These are phyloP conservation scores for Elephas maximus DNA, from an alignment of 2,113 vertebrate species.

Conservation along the genomic window DNA sequence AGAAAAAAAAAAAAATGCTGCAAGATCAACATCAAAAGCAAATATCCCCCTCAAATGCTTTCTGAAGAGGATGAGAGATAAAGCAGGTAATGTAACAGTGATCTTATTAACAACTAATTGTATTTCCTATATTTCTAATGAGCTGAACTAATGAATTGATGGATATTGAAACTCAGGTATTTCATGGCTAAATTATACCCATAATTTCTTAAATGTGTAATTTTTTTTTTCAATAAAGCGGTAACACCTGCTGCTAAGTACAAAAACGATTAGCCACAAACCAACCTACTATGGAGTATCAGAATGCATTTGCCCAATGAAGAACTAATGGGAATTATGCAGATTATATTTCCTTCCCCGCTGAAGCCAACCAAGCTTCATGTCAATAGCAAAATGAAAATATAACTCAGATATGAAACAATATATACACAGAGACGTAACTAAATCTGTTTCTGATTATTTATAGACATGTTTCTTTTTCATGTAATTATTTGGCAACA, in stretches of 20 bases:
- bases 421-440: constrained; percentile 72
- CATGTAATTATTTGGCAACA: constrained; percentile 78
- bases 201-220: constrained; percentile 80
- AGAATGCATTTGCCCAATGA: constrained; percentile 82
- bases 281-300: constrained; percentile 83
- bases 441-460: constrained; percentile 81
- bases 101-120: constrained; percentile 10
- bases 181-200: constrained; percentile 76
- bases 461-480: constrained; percentile 83
- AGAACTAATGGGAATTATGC: constrained; percentile 87
- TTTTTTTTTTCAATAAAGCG: constrained; percentile 73
- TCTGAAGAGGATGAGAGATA: constrained; percentile 1
- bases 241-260: constrained; percentile 86
- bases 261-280: constrained; percentile 86
- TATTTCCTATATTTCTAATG: constrained; percentile 35
- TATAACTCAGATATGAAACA: constrained; percentile 83
- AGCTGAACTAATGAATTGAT: constrained; percentile 77
- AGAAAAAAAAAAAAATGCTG: not conserved
- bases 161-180: constrained; percentile 72
- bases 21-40: constrained; percentile 14
- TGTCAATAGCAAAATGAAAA: constrained; percentile 81
- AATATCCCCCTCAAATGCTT: constrained; percentile 16
- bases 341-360: constrained; percentile 85
- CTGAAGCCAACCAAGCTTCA: constrained; percentile 87
- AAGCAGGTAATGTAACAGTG: constrained; percentile 62